These are phyloP conservation scores for Sarcophaga carnaria DNA, from an alignment of 2,888 invertebrate genomes.

Conservation along the genomic window DNA sequence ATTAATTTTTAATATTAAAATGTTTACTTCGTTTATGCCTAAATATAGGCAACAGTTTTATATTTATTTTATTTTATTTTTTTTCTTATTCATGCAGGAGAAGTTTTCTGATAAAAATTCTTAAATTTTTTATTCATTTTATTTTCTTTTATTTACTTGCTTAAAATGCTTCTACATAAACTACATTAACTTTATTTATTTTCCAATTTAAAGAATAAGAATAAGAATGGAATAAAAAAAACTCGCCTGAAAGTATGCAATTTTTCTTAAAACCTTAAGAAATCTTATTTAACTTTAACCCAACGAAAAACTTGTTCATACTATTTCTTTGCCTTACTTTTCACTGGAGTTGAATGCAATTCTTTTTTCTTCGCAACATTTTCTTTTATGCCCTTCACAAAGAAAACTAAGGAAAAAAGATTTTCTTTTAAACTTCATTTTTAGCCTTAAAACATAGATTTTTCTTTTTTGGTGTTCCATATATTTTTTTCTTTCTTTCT, in stretches of 20 bases:
- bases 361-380: neutral
- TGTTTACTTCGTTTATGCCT: too few species aligned
- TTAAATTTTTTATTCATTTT: too few species aligned
- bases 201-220: constrained; percentile 1
- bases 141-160: too few species aligned
- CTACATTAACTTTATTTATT: too few species aligned
- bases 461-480: constrained; percentile 17
- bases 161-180: too few species aligned
- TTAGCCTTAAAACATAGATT: constrained; percentile 54
- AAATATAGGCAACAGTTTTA: too few species aligned
- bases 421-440: constrained; percentile 28
- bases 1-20: too few species aligned
- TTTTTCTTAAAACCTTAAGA: constrained; percentile 2
- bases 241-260: constrained; percentile 17
- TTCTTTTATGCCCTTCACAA: neutral
- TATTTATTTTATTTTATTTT: too few species aligned
- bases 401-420: neutral
- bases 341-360: neutral
- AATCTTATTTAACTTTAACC: constrained; percentile 12
- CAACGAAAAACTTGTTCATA: constrained; percentile 4
- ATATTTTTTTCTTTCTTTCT: constrained; percentile 18
- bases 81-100: too few species aligned
- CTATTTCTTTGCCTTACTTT: neutral
- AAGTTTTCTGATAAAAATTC: too few species aligned
- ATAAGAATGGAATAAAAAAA: neutral